Evolutionary conservation across 2,888 invertebrate species (phyloP).

Genomic region (Colletes collaris): DNA sequence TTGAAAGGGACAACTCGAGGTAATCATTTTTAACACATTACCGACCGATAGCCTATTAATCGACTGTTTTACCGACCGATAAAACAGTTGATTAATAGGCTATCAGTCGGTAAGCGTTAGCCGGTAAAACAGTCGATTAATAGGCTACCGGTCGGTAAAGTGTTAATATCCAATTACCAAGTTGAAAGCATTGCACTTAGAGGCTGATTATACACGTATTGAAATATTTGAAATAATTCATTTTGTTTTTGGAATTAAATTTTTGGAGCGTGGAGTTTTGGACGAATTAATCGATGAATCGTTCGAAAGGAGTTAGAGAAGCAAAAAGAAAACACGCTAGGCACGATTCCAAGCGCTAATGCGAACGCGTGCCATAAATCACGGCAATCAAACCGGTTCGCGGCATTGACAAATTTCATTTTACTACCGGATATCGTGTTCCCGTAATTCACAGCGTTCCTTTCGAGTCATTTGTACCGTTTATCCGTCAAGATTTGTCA

Average conservation of each 20-base stretch:
- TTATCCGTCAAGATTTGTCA: conserved; percentile 28
- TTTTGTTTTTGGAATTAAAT: too few species aligned
- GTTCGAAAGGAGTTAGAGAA: background rate
- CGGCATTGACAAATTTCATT: conserved; percentile 33
- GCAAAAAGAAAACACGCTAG: conserved; percentile 17
- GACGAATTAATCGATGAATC: conserved; percentile 13
- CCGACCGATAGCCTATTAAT: too few species aligned
- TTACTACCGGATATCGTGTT: conserved; percentile 30
- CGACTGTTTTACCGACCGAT: too few species aligned
- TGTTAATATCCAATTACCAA: too few species aligned
- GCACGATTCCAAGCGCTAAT: background rate
- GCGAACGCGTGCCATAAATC: conserved; percentile 22
- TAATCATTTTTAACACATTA: background rate
- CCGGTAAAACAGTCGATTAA: too few species aligned
- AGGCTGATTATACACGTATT: too few species aligned
- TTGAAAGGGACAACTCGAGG: conserved; percentile 11
- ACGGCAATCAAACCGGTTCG: conserved; percentile 26
- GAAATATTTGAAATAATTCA: too few species aligned
- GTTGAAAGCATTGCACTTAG: too few species aligned
- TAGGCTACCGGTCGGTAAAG: too few species aligned
- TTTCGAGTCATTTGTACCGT: conserved; percentile 10
- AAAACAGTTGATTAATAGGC: too few species aligned
- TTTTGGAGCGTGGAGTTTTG: too few species aligned
- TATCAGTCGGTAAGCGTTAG: too few species aligned
- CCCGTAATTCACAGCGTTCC: conserved; percentile 30